Conservation (phyloP, 2,113 vertebrate genomes). For the Hippoglossus stenolepis region DNA sequence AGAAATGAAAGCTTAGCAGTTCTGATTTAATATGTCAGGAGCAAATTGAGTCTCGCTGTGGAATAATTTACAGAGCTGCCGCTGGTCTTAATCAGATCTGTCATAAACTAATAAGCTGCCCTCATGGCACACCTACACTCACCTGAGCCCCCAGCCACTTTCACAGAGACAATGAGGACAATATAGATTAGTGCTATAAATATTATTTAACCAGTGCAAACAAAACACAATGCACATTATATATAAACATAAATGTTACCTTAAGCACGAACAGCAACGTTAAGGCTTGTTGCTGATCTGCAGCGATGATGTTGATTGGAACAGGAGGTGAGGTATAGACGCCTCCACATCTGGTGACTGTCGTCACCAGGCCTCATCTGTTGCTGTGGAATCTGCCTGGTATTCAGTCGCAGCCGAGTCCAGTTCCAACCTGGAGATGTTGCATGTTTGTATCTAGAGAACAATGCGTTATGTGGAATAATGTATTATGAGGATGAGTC, state of each 20-base stretch:
- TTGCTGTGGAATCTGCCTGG: slow-evolving; percentile 21
- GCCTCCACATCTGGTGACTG: slow-evolving; percentile 2
- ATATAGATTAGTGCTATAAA: neutral
- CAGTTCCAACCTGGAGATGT: neutral
- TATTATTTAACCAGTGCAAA: slow-evolving; percentile 6
- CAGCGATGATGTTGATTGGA: slow-evolving; percentile 6
- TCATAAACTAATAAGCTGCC: slow-evolving; percentile 42
- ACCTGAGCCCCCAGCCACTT: slow-evolving; percentile 6
- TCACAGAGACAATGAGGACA: neutral
- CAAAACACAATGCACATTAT: neutral
- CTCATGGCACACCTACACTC: slow-evolving; percentile 14
- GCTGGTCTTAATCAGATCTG: slow-evolving; percentile 66
- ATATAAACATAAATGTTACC: too few relatives aligned
- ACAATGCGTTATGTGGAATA: slow-evolving; percentile 56
- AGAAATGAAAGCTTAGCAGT: slow-evolving; percentile 52
- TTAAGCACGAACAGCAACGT: too few relatives aligned
- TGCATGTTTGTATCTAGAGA: slow-evolving; percentile 60
- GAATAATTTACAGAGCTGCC: slow-evolving; percentile 68
- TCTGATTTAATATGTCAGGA: slow-evolving; percentile 75
- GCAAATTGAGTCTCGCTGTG: slow-evolving; percentile 70
- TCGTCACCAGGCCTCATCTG: neutral
- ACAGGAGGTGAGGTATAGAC: slow-evolving; percentile 1
- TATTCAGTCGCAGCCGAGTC: slow-evolving; percentile 13
- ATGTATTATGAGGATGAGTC: slow-evolving; percentile 64
- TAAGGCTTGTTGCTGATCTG: neutral